A percentile compares a stretch with the other conserved stretches of the same genome.
Conservation (phyloP, 2,888 invertebrate species). For the Dinocampus coccinellae region DNA sequence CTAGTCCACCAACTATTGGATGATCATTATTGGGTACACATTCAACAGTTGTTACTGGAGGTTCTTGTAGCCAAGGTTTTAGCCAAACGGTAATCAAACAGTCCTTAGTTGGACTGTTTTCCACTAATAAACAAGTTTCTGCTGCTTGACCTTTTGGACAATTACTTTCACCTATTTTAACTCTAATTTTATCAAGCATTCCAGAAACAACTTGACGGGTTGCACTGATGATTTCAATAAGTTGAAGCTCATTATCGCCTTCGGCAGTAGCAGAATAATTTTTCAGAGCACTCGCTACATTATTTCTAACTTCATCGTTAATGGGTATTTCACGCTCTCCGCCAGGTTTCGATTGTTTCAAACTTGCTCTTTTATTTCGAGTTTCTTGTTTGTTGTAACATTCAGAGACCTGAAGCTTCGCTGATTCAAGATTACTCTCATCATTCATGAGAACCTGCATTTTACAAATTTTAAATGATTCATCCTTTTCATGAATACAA, state of each 20-base stretch:
- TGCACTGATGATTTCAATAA: slow-evolving; percentile 70
- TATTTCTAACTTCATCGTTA: slow-evolving; percentile 49
- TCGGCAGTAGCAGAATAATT: slow-evolving; percentile 52
- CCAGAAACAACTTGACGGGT: slow-evolving; percentile 73
- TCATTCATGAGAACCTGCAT: slow-evolving; percentile 70
- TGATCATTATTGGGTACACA: too few relatives aligned
- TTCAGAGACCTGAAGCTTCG: slow-evolving; percentile 71
- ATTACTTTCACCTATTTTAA: slow-evolving; percentile 73
- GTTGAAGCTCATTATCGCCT: slow-evolving; percentile 51
- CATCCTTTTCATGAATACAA: slow-evolving; percentile 46
- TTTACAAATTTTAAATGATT: slow-evolving; percentile 72
- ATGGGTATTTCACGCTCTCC: too few relatives aligned
- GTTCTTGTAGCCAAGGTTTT: slow-evolving; percentile 72
- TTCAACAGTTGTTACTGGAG: slow-evolving; percentile 60
- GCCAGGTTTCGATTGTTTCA: slow-evolving; percentile 38
- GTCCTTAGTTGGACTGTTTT: slow-evolving; percentile 53
- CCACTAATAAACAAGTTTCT: slow-evolving; percentile 55
- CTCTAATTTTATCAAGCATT: slow-evolving; percentile 72
- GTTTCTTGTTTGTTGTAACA: slow-evolving; percentile 65
- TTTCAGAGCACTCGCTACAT: slow-evolving; percentile 45
- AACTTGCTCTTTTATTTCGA: slow-evolving; percentile 34
- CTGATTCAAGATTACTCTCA: slow-evolving; percentile 56
- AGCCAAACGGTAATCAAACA: slow-evolving; percentile 74
- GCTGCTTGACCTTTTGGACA: slow-evolving; percentile 67
- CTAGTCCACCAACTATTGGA: too few relatives aligned